phyloP scores from a whole-genome alignment of 2,113 vertebrate genomes.

The Danio rerio region GRCz12tu NC_133198.1:92501-93000 shows the following conservation, averaged over 20 bases:
- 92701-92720: neutral
- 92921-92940: slow-evolving; percentile 52
- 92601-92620: too few relatives aligned
- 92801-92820: neutral
- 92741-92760: neutral
- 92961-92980: slow-evolving; percentile 52
- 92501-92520: too few relatives aligned
- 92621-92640: too few relatives aligned
- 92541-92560: too few relatives aligned
- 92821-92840: slow-evolving; percentile 31
- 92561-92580: too few relatives aligned
- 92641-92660: too few relatives aligned
- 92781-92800: slow-evolving; percentile 17
- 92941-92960: slow-evolving; percentile 56
- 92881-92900: slow-evolving; percentile 54
- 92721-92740: neutral
- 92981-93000: slow-evolving; percentile 62
- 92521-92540: too few relatives aligned
- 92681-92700: too few relatives aligned
- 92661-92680: too few relatives aligned
- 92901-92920: slow-evolving; percentile 38
- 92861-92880: slow-evolving; percentile 62
- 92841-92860: slow-evolving; percentile 52
- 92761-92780: neutral
- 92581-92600: too few relatives aligned